These are phyloP conservation scores for Tenthredo notha DNA, from an alignment of 2,888 invertebrate species.

Conservation along the genomic window DNA sequence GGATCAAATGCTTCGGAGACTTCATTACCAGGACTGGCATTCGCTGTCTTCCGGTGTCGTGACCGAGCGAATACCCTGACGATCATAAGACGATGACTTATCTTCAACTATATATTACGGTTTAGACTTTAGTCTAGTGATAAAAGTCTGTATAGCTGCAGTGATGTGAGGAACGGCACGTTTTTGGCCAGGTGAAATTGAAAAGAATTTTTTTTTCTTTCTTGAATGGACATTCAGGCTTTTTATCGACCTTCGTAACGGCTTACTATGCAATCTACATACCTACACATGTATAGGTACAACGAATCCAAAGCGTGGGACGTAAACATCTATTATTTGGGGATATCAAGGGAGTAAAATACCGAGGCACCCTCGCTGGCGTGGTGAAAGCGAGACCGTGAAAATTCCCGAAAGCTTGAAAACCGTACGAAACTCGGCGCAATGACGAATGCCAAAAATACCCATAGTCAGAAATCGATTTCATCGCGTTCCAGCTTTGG, in stretches of 20 bases:
- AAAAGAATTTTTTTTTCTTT: conserved; percentile 9
- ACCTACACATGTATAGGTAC: conserved; percentile 1
- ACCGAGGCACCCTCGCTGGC: background rate
- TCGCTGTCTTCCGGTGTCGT: conserved; percentile 89
- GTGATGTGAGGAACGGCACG: background rate
- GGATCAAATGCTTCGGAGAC: conserved; percentile 78
- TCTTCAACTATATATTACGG: background rate
- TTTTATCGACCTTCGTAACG: conserved; percentile 1
- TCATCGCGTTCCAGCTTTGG: background rate
- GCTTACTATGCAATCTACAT: background rate
- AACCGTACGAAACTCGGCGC: background rate
- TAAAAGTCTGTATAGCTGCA: conserved; percentile 2
- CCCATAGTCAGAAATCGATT: background rate
- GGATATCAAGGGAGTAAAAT: conserved; percentile 9
- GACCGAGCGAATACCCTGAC: conserved; percentile 90
- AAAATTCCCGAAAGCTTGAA: conserved; percentile 9
- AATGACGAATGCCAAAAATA: conserved; percentile 22
- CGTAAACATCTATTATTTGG: conserved; percentile 32
- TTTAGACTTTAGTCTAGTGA: background rate
- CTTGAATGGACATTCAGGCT: background rate
- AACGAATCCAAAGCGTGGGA: conserved; percentile 2
- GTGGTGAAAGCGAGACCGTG: background rate
- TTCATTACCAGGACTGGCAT: conserved; percentile 84
- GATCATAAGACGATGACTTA: background rate
- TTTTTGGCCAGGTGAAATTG: conserved; percentile 26